Evolutionary conservation across 2,888 invertebrate genomes (phyloP), one percentile per base, ranked within the genome.

Genomic region (Aporophyla nigra): DNA sequence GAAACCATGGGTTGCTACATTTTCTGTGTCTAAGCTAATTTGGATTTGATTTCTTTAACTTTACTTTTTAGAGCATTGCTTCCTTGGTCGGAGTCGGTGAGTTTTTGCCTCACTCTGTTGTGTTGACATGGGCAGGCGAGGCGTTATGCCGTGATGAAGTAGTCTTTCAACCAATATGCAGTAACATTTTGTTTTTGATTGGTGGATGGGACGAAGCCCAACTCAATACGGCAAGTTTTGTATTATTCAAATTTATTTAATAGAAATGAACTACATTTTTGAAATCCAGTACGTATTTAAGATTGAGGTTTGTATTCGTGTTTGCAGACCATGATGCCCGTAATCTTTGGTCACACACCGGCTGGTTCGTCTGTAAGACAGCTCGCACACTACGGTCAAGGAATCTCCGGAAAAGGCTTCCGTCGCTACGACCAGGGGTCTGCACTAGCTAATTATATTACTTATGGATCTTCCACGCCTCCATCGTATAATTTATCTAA

Each of bases 321-420:
- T n/a, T 79, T 80, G 3, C 91, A 98, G 97, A 98, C 97, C 3
- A 97, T 98, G 94, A 84, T 98, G 43, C 98, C 98, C 0, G 97
- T 98, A 0, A 97, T 98, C 74, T 88, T 98, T 27, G 97, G 97
- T 0, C 98, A 98, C 86, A 93, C 97, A 0, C 98, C 98, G 0
- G 98, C 98, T 2, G 98, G 98, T 4, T 96, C 97, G 0, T 97
- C 98, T 0, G 97, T 97, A 1, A 97, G 97, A 88, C 98, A 98
- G 91, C 91, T 98, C 16, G 94, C 97, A 7, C 98, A 98, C 92
- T 98, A 97, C 89, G 97, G 96, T 0, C 98, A 98, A 93, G 95
- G 97, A 24, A 97, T 97, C 24, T 88, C 93, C 14, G 96, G 96
- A 0, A 95, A 95, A 1, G 86, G 92, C 2, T 97, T 97, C 90